Evolutionary conservation across 2,797 vertebrate genomes (phyloP).

Genomic region (Fundulus diaphanus): DNA sequence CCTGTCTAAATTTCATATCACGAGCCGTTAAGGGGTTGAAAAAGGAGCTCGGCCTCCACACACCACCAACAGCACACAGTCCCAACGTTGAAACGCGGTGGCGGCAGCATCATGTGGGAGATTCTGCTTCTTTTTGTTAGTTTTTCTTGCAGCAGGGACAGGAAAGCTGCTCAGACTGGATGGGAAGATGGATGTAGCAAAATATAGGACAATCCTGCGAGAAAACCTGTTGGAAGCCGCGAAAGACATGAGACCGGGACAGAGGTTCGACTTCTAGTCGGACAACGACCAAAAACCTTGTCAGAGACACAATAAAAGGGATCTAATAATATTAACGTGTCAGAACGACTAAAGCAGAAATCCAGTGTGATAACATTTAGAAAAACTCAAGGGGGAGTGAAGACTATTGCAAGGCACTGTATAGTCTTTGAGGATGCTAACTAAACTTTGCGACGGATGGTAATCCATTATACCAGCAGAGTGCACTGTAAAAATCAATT

Average conservation of each 20-base stretch:
- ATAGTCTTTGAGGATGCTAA: not conserved
- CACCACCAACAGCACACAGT: not conserved
- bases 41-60: not conserved
- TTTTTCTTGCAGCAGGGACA: too few relatives aligned
- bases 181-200: too few relatives aligned
- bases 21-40: not conserved
- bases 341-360: not conserved
- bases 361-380: not conserved
- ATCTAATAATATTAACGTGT: not conserved
- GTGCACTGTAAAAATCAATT: slow-evolving; percentile 16
- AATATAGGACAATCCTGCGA: not conserved
- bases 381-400: not conserved
- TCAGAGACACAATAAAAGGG: not conserved
- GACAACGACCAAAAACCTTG: not conserved
- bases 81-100: too few relatives aligned
- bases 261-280: too few relatives aligned
- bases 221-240: not conserved
- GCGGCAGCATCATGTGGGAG: too few relatives aligned
- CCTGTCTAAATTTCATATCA: not conserved
- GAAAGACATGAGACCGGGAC: not conserved
- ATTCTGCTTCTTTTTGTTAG: too few relatives aligned
- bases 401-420: not conserved
- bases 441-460: not conserved
- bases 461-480: slow-evolving; percentile 41
- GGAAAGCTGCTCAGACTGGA: too few relatives aligned